These are phyloP conservation scores for Fragum whitleyi DNA, from an alignment of 2,888 invertebrate species.

Conservation along the genomic window DNA sequence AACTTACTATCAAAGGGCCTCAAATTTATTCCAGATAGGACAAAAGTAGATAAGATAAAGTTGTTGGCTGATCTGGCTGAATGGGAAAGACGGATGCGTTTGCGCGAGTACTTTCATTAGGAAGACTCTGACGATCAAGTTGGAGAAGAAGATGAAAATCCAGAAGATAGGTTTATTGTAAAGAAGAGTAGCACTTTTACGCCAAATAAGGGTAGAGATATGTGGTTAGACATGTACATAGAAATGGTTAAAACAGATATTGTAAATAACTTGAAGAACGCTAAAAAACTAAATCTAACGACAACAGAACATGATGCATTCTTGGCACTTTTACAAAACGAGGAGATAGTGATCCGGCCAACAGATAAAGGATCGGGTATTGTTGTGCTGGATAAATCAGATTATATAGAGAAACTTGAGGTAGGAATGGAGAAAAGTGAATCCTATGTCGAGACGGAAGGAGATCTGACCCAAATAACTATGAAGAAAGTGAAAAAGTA, in stretches of 20 bases:
- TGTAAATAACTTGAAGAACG: neutral
- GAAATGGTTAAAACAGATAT: conserved; percentile 14
- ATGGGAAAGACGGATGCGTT: neutral
- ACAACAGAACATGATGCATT: conserved; percentile 21
- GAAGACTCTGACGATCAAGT: too few species aligned
- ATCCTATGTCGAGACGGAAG: conserved; percentile 8
- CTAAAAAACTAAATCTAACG: conserved; percentile 7
- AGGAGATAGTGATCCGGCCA: conserved; percentile 28
- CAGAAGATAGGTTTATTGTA: neutral
- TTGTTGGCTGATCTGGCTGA: conserved; percentile 1
- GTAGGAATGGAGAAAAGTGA: conserved; percentile 14
- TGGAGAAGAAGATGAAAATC: neutral
- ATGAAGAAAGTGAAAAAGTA: neutral
- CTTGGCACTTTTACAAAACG: conserved; percentile 3
- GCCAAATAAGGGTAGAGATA: conserved; percentile 11
- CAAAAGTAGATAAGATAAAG: too few species aligned
- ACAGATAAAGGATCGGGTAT: conserved; percentile 36
- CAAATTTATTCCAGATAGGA: conserved; percentile 5
- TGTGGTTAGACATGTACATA: conserved; percentile 19
- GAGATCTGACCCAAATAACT: neutral
- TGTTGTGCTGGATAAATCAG: conserved; percentile 25
- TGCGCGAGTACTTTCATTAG: neutral
- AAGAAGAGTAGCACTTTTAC: neutral
- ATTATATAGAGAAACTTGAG: conserved; percentile 1
- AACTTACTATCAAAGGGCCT: conserved; percentile 3